phyloP scores from a whole-genome alignment of 2,113 vertebrate genomes.

The Mirounga angustirostris region DNA sequence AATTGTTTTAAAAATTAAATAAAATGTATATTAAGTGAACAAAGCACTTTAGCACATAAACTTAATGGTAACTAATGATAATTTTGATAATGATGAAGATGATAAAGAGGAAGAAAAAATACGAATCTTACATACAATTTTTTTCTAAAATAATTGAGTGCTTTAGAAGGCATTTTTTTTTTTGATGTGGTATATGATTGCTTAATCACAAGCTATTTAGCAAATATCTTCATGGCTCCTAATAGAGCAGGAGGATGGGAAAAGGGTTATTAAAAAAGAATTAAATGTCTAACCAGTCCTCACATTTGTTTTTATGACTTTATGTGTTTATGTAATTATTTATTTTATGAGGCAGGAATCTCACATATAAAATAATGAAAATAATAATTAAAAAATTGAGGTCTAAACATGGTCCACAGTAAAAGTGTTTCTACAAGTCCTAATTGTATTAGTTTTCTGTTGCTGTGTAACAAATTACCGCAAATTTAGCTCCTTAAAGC shows the following conservation, averaged over 20 bases:
- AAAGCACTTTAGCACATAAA: not conserved
- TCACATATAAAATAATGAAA: not conserved
- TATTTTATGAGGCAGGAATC: constrained; percentile 15
- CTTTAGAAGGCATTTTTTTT: not conserved
- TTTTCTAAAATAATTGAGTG: not conserved
- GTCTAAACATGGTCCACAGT: not conserved
- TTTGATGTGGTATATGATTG: not conserved
- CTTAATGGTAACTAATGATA: not conserved
- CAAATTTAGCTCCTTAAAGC: not conserved
- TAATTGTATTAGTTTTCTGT: not conserved
- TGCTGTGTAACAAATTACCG: not conserved
- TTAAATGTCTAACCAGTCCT: not conserved
- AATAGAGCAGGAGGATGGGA: not conserved
- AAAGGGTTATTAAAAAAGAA: not conserved
- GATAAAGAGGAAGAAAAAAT: not conserved
- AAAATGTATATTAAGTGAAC: not conserved
- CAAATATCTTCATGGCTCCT: not conserved
- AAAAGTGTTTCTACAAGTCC: not conserved
- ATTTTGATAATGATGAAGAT: not conserved
- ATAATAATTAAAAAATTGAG: not conserved
- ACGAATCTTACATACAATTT: not conserved
- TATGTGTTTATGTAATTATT: not conserved
- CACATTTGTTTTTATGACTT: not conserved
- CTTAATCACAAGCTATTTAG: not conserved
- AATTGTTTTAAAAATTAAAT: constrained; percentile 23